These are phyloP conservation scores for Peromyscus eremicus DNA, from an alignment of 2,797 vertebrate genomes.

Conservation along the genomic window DNA sequence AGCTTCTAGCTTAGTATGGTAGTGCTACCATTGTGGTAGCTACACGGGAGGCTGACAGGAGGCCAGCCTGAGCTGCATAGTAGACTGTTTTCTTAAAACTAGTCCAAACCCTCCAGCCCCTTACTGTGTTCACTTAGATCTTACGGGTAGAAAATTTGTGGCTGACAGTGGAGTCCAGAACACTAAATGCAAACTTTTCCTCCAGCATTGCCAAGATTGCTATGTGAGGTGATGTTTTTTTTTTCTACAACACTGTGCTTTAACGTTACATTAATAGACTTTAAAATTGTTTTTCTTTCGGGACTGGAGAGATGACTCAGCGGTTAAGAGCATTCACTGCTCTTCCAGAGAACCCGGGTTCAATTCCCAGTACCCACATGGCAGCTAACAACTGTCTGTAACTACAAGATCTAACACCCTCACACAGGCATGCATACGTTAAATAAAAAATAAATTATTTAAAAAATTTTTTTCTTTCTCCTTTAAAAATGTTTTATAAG, in stretches of 20 bases:
- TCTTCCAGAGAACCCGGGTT: too few species aligned
- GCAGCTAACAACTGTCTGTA: too few species aligned
- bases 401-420: too few species aligned
- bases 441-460: too few species aligned
- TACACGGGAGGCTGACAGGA: background rate
- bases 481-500: background rate
- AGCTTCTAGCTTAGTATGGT: background rate
- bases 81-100: background rate
- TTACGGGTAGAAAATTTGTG: background rate
- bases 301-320: too few species aligned
- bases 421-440: too few species aligned
- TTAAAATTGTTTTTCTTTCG: background rate
- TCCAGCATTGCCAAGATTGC: background rate
- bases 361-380: too few species aligned
- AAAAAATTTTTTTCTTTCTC: background rate
- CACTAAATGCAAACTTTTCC: slow-evolving; percentile 44
- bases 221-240: background rate
- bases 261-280: slow-evolving; percentile 30
- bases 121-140: background rate
- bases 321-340: too few species aligned
- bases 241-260: background rate
- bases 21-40: background rate
- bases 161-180: background rate
- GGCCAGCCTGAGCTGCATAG: background rate
- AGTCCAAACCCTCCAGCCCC: background rate